Percentiles rank a stretch among this genome's conserved stretches.
These are phyloP conservation scores for Sarcophaga subvicina DNA, from an alignment of 2,888 invertebrate species.

Conservation along the genomic window DNA sequence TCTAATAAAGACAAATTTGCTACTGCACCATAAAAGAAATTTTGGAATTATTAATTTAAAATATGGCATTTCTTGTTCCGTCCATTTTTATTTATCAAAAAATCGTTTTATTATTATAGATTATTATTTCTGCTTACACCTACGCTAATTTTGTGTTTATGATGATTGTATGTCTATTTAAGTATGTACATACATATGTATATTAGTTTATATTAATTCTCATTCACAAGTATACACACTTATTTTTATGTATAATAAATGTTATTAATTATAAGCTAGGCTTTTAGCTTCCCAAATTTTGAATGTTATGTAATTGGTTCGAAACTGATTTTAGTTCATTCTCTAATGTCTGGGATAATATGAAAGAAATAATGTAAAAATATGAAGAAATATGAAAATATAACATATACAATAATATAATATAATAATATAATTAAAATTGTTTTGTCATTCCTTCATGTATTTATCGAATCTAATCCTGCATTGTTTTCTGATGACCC, in stretches of 20 bases:
- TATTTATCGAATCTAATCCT: no score
- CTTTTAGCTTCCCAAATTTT: no score
- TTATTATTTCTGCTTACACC: constrained; percentile 13
- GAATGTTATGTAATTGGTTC: no score
- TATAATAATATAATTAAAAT: no score
- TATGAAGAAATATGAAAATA: no score
- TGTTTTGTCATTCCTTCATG: no score
- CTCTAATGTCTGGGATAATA: no score
- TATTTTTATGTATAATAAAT: neutral
- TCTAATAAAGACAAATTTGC: neutral
- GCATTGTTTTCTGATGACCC: no score
- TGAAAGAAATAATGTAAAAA: no score
- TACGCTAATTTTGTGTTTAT: constrained; percentile 12
- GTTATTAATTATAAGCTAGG: no score
- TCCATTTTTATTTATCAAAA: neutral
- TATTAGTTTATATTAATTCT: constrained; percentile 5
- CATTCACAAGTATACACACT: neutral
- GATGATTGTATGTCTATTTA: constrained; percentile 1
- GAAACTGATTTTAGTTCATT: no score
- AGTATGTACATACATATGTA: neutral
- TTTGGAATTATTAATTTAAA: constrained; percentile 8
- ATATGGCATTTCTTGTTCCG: constrained; percentile 15
- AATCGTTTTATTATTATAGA: neutral
- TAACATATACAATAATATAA: no score
- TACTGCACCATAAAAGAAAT: constrained; percentile 8